Base-by-base conservation (phyloP, 1,140 invertebrate genomes). In the Choristoneura fumiferana region DNA sequence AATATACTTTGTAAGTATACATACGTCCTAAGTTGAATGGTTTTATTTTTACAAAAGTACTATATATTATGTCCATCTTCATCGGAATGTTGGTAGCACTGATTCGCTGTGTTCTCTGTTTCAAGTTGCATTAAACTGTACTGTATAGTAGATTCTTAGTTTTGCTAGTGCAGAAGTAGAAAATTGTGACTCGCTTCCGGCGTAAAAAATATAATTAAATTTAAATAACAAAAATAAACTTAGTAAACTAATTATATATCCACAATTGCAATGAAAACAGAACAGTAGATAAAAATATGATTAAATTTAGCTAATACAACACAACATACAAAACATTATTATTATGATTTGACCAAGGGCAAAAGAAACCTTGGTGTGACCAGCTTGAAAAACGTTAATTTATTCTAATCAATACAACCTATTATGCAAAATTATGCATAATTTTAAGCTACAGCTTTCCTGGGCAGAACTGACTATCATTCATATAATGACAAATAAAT, bases 171-270 rank as follows among this genome's bases (percentile, higher is more conserved):
- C 40, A 17, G 2, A 29, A 14, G 12, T 22, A 49, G 5, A 49
- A 49, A 17, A 49, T 49, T 49, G 43, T 49, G 43, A 49, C 43
- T 49, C 18, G 29, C 43, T 49, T 18, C n/a, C 18, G 6, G 29
- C 18, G 29, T 49, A 49, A 17, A 49, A 54, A 54, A 53, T 53
- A 35, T 14, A 33, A 60, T 54, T 29, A 29, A 29, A 54, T 33
- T 43, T n/a, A 10, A 52, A 52, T 57, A 59, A 63, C 62, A 63
- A 59, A 63, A 63, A 63, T 56, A 63, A 59, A 59, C 57, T 63
- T 63, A 58, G 38, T 40, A 40, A 52, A 55, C 57, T 63, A 59
- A 52, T 43, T 34, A 17, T 49, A 22, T 54, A 17, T 18, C 38
- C 14, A 54, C 15, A 54, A n/a, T n/a, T n/a, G 22, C 22, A 29